Evolutionary conservation across 64 coral and sea anemone genomes (phyloP), one percentile per base, ranked within the genome.

Genomic region (Pocillopora damicornis): DNA sequence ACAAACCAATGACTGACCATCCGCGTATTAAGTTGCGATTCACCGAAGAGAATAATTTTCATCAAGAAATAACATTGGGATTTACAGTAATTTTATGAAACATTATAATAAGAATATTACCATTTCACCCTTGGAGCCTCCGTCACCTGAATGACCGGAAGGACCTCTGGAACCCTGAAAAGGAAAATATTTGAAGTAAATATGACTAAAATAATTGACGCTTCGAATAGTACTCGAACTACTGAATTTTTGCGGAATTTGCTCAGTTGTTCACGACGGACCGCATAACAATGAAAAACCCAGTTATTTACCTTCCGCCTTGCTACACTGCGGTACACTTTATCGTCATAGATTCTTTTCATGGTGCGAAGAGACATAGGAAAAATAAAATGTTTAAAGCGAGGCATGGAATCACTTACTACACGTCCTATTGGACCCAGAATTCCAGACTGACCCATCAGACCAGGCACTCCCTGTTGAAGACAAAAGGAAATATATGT

Each of bases 41-140:
- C 20, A 23, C 61, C 16, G 61, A 63, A 63, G 61, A 63, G 4
- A n/a, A 23, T n/a, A n/a, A 23, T 30, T 67, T 16, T 20, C 64
- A 67, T 67, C 15, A 66, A 67, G 1, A 71, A 4, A 71, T 30
- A n/a, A 71, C 22, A 30, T 67, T 67, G 17, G 1, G 5, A 67
- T 22, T 20, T 67, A 22, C 18, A 71, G 16, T 63, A 2, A 17
- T 63, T 63, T 13, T 1, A 30, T 10, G 9, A 71, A 0, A 9
- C 1, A 25, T 13, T 1, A 30, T 10, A 6, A 71, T 9, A 9
- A 9, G 22, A 68, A 71, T 23, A 26, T 72, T 58, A 85, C 81
- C 38, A 42, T 85, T 85, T 85, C 64, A 58, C 81, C 81, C 66
- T 85, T 72, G 1, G 81, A 56, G 81, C 81, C 81, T 22, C 37